phyloP scores from a whole-genome alignment of 1,140 invertebrate species.

The Platyura marginata region DNA sequence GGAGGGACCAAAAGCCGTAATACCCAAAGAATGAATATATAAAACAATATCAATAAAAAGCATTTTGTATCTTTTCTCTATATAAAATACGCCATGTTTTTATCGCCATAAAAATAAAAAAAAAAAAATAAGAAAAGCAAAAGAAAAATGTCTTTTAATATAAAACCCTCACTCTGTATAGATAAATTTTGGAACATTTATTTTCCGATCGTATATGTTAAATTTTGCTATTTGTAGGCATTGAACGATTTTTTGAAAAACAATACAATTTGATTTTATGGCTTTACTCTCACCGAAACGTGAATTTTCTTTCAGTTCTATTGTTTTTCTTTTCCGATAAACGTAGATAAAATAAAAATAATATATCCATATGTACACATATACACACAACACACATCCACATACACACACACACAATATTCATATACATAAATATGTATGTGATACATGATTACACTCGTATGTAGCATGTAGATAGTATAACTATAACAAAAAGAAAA shows the following conservation, averaged over 20 bases:
- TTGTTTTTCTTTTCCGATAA: too few species aligned
- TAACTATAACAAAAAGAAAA: too few species aligned
- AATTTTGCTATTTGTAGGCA: constrained; percentile 1
- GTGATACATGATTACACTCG: too few species aligned
- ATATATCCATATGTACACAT: too few species aligned
- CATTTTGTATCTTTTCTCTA: too few species aligned
- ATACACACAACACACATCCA: too few species aligned
- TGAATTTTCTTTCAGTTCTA: too few species aligned
- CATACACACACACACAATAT: too few species aligned
- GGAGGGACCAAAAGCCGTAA: neutral
- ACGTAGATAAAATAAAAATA: too few species aligned
- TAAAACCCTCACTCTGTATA: constrained; percentile 1
- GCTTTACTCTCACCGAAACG: neutral
- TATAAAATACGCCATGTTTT: neutral
- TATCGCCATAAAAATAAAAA: neutral
- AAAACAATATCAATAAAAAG: neutral
- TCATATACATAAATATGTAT: too few species aligned
- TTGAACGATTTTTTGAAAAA: neutral
- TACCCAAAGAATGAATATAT: neutral
- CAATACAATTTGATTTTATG: neutral
- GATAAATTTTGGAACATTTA: constrained; percentile 1
- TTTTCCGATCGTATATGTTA: constrained; percentile 1
- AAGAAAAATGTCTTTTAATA: constrained; percentile 3
- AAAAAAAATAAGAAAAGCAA: neutral
- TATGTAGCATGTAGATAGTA: too few species aligned